These are phyloP conservation scores for Heterodera carotae DNA, from an alignment of 1,140 invertebrate genomes.

Conservation along the genomic window DNA sequence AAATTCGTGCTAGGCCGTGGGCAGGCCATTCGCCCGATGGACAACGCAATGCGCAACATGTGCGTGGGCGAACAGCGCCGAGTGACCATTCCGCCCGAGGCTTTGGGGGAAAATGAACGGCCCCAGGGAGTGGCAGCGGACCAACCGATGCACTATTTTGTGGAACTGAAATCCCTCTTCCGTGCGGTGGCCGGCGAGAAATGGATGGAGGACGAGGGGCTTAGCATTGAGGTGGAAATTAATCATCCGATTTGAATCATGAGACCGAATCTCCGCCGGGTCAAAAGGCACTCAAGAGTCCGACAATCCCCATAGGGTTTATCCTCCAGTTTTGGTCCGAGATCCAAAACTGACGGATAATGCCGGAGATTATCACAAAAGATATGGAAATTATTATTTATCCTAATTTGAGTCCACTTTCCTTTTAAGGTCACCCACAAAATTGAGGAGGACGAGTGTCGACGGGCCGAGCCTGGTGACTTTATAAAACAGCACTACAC, in stretches of 20 bases:
- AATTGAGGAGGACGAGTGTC: conserved; percentile 42
- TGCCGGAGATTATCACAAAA: no score
- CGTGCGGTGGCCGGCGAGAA: conserved; percentile 59
- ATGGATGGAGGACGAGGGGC: conserved; percentile 63
- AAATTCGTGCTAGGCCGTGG: conserved; percentile 57
- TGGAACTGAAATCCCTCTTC: conserved; percentile 62
- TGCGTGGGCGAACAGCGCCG: conserved; percentile 59
- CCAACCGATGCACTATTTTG: conserved; percentile 49
- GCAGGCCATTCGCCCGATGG: conserved; percentile 63
- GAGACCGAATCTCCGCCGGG: background rate
- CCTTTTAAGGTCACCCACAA: conserved; percentile 46
- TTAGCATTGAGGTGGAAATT: conserved; percentile 53
- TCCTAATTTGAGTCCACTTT: background rate
- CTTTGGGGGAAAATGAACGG: conserved; percentile 52
- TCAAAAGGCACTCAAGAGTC: no score
- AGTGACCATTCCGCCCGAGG: conserved; percentile 50
- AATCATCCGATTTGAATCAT: background rate
- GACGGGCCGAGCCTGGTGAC: conserved; percentile 49
- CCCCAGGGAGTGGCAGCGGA: conserved; percentile 42
- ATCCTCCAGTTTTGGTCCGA: no score
- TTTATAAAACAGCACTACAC: conserved; percentile 62
- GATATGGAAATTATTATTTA: no score
- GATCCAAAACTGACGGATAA: no score
- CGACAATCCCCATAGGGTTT: no score
- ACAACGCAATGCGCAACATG: conserved; percentile 51